A percentile compares a stretch with the other conserved stretches of the same genome.
These are phyloP conservation scores for Ptychochromis oligacanthus DNA, from an alignment of 2,113 vertebrate species.

Conservation along the genomic window DNA sequence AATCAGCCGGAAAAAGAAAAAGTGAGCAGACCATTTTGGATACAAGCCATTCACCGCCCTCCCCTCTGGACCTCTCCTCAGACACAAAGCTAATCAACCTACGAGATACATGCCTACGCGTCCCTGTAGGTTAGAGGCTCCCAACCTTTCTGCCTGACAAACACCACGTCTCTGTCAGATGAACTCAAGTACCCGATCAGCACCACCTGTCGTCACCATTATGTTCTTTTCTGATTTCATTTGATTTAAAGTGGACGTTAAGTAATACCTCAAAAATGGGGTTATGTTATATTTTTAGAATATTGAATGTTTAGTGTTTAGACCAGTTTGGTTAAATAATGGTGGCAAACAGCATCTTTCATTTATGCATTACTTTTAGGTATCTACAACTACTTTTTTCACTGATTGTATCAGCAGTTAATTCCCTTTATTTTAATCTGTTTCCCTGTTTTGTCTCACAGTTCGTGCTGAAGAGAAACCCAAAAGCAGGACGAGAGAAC, in stretches of 20 bases:
- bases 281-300: too few species aligned
- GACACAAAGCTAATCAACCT: conserved; percentile 3
- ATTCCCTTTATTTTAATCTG: background rate
- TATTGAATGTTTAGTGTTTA: too few species aligned
- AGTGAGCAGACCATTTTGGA: conserved; percentile 34
- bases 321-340: too few species aligned
- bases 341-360: too few species aligned
- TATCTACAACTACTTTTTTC: too few species aligned
- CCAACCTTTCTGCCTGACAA: background rate
- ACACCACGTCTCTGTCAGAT: background rate
- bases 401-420: too few species aligned
- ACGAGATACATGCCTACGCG: background rate
- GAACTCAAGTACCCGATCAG: background rate
- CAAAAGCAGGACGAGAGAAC: background rate
- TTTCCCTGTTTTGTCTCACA: background rate
- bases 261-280: background rate
- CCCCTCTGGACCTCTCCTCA: background rate
- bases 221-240: background rate
- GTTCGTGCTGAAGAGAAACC: background rate
- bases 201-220: background rate
- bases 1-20: conserved; percentile 46
- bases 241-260: background rate
- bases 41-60: conserved; percentile 5
- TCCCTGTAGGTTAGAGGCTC: background rate
- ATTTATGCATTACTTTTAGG: too few species aligned